These are phyloP conservation scores for Aplocera efformata DNA, from an alignment of 2,888 invertebrate species.

Conservation along the genomic window DNA sequence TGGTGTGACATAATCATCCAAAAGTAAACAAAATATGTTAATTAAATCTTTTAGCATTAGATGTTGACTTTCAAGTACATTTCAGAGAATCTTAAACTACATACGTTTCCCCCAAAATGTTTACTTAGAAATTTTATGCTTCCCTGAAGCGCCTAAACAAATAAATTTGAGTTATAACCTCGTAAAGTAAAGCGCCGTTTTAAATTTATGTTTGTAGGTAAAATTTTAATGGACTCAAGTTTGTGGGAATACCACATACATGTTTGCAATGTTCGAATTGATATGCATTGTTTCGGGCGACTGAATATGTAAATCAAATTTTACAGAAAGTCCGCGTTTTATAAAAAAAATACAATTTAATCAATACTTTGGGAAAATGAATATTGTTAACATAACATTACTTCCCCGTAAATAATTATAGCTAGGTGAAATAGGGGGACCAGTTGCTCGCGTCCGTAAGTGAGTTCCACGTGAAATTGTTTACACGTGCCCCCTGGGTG, in stretches of 20 bases:
- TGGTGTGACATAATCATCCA: too few relatives aligned
- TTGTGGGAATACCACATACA: conserved; percentile 15
- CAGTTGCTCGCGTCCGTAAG: too few relatives aligned
- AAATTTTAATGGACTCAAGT: conserved; percentile 28
- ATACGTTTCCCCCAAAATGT: conserved; percentile 19
- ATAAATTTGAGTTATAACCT: conserved; percentile 42
- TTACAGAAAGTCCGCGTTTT: too few relatives aligned
- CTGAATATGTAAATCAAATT: conserved; percentile 30
- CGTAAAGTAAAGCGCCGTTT: conserved; percentile 37
- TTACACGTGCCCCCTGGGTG: too few relatives aligned
- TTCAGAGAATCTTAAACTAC: conserved; percentile 7
- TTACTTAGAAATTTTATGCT: conserved; percentile 31
- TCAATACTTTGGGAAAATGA: too few relatives aligned
- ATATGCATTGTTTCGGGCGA: conserved; percentile 30
- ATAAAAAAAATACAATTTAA: too few relatives aligned
- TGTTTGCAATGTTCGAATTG: conserved; percentile 25
- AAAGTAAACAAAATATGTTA: too few relatives aligned
- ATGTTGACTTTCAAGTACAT: conserved; percentile 1
- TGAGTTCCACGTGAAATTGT: too few relatives aligned
- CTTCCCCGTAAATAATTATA: too few relatives aligned
- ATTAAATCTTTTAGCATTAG: too few relatives aligned
- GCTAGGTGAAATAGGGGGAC: too few relatives aligned
- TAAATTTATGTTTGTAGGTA: conserved; percentile 35
- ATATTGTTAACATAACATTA: too few relatives aligned
- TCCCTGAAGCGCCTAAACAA: conserved; percentile 40